Evolutionary conservation across 1,140 invertebrate genomes (phyloP), one percentile per base, ranked within the genome.

Genomic region (Marisa cornuarietis): DNA sequence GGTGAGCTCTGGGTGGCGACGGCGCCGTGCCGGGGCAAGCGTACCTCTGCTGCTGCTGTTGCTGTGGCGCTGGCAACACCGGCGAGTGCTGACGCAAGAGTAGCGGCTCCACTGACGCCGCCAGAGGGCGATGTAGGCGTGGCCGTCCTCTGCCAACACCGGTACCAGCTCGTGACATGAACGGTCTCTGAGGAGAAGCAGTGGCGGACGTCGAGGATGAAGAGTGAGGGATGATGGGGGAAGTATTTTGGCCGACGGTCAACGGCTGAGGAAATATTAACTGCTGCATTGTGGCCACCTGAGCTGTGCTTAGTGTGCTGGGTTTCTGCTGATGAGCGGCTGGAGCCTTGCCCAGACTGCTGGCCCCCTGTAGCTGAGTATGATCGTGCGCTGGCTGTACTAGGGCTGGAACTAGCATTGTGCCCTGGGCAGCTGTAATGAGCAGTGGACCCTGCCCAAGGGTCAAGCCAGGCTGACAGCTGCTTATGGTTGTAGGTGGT

Each of bases 371-470:
- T 72, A 66, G 20, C 78, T 78, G 52, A 79, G 79, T 61, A 78
- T 69, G 26, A 72, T 63, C 20, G 65, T 58, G 54, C 16, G 54
- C 54, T 58, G 11, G 54, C 16, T 26, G 16, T 52, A 71, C 16
- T 71, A 49, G 51, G 77, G 82, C 80, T 63, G 79, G 42, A 18
- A 82, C 77, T 1, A 80, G 31, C 69, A 78, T 78, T 13, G 69
- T 74, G 4, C 79, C 58, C 66, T 82, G 78, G 18, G 68, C 73
- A 9, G 61, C 68, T 5, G 75, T 26, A 26, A 74, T 75, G 26
- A 82, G 49, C 49, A 80, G 81, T n/a, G 79, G 69, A 18, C 42
- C 74, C 66, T 51, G 69, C 61, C 73, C 71, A 52, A 72, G 76
- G 52, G 77, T 73, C n/a, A 79, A 72, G 9, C 79, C 62, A 58